A percentile compares a stretch with the other conserved stretches of the same genome.
Evolutionary conservation across 2,797 vertebrate genomes (phyloP).

Genomic region (Leptoclinus maculatus): DNA sequence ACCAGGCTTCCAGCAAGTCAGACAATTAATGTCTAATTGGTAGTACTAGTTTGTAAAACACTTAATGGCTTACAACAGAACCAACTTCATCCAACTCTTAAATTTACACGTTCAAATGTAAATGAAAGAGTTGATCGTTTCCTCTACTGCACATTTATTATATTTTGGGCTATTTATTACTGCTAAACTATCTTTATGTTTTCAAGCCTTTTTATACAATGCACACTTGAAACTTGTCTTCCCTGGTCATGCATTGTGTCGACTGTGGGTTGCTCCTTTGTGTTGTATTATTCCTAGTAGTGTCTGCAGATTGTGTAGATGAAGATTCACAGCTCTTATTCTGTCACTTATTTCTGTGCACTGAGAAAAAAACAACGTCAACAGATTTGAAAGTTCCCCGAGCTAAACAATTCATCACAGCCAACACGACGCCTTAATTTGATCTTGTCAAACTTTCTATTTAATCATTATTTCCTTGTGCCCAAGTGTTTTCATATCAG

Average conservation of each 20-base stretch:
- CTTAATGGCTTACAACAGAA: constrained; percentile 6
- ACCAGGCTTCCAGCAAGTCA: background rate
- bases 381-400: constrained; percentile 32
- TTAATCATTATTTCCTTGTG: constrained; percentile 43
- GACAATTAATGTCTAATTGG: constrained; percentile 19
- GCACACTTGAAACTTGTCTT: background rate
- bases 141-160: background rate
- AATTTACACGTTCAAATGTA: constrained; percentile 7
- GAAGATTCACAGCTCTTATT: constrained; percentile 13
- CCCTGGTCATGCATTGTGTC: background rate
- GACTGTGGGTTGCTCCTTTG: background rate
- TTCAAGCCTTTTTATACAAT: background rate
- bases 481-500: constrained; percentile 43
- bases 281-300: constrained; percentile 1
- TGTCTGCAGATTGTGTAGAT: constrained; percentile 2
- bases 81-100: background rate
- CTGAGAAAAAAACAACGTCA: constrained; percentile 14
- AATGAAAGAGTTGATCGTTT: background rate
- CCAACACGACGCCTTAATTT: constrained; percentile 55
- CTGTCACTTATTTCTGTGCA: constrained; percentile 12
- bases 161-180: background rate
- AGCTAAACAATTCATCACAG: constrained; percentile 36
- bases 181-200: background rate
- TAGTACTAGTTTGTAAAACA: constrained; percentile 1
- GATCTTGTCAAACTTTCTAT: constrained; percentile 45